These are phyloP conservation scores for Metalampra italica DNA, from an alignment of 2,888 invertebrate species.

Conservation along the genomic window DNA sequence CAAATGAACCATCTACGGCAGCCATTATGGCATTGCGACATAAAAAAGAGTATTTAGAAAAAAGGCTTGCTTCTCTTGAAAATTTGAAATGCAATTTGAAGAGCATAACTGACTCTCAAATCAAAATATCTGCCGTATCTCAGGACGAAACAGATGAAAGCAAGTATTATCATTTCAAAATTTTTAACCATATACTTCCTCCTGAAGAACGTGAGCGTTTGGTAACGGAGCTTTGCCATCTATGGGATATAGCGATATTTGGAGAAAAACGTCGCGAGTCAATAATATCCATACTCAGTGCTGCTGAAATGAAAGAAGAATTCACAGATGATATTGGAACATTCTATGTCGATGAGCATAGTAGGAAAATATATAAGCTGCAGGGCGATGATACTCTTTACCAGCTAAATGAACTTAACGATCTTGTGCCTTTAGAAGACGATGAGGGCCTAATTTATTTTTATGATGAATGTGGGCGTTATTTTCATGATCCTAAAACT, in stretches of 20 bases:
- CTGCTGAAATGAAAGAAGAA: conserved; percentile 54
- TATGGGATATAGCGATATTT: conserved; percentile 60
- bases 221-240: conserved; percentile 56
- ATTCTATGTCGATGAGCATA: conserved; percentile 55
- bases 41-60: conserved; percentile 56
- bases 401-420: conserved; percentile 57
- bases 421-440: conserved; percentile 56
- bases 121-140: conserved; percentile 21
- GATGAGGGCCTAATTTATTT: conserved; percentile 54
- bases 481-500: conserved; percentile 49
- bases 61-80: conserved; percentile 46
- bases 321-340: conserved; percentile 60
- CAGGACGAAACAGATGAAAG: conserved; percentile 47
- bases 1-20: conserved; percentile 44
- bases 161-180: conserved; percentile 34
- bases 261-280: conserved; percentile 52
- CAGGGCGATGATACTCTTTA: conserved; percentile 45
- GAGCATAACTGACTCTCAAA: conserved; percentile 26
- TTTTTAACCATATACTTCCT: conserved; percentile 61
- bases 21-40: conserved; percentile 49
- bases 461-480: conserved; percentile 68
- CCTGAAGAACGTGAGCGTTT: conserved; percentile 51
- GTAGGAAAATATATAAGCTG: conserved; percentile 61
- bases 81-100: conserved; percentile 49
- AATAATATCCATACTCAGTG: conserved; percentile 63